Base-by-base conservation (phyloP, 1,140 invertebrate species). In the Caenorhabditis inopinata region DNA sequence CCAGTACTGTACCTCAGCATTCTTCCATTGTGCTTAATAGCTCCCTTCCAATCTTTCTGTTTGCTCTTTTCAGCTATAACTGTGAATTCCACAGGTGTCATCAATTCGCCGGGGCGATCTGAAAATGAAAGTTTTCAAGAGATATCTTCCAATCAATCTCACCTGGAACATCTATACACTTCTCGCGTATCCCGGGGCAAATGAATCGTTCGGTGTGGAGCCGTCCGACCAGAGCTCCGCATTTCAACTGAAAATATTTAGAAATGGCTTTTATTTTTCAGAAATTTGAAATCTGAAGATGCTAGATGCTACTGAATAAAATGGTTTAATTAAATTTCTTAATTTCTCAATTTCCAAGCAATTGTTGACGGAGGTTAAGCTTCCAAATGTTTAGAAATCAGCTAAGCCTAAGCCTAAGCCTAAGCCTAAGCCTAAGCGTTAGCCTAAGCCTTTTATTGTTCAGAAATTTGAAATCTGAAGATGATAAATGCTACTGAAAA, bases 11-110 rank as follows among this genome's bases (percentile, higher is more conserved):
- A 51, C 49, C 53, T 35, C 16, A 62, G 35, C 53, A 62, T 62
- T 16, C 14, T 32, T 16, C 53, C 53, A 62, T 62, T 62, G n/a
- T 62, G 53, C 14, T 62, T 62, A 5, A 62, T 62, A 4, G 53
- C 27, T 35, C 53, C 53, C n/a, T 62, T 62, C 53, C 53, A 62
- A 16, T 62, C 53, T 32, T 62, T 62, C 7, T 62, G 53, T 16
- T 62, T 62, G 21, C 29, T 62, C 23, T 62, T 62, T 32, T 32
- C 53, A n/a, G 53, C 53, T 32, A n/a, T 62, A 7, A 62, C 35
- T 7, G 53, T 62, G n/a, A 62, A 62, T 4, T 62, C 53, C 16
- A 62, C 53, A 32, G 53, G 53, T 0, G 53, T 62, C 27, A 62
- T n/a, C 7, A 62, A n/a, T 0, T 32, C 7, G 1, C 38, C 38